These are phyloP conservation scores for Paraplagusia blochii DNA, from an alignment of 2,113 vertebrate species.

Conservation along the genomic window DNA sequence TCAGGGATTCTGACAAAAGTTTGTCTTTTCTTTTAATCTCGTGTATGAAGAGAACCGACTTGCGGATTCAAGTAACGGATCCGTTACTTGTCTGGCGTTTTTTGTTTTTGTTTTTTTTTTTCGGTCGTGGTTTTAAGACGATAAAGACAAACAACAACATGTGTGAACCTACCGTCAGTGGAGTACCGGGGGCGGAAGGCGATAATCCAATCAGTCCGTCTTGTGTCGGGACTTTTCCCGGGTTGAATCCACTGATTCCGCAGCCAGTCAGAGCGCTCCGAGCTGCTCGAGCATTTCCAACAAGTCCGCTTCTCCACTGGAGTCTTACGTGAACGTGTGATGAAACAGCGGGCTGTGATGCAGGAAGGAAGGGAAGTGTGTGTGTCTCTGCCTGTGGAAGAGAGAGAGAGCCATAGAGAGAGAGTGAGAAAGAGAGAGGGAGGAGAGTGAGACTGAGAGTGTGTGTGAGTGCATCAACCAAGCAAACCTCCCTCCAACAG, in stretches of 20 bases:
- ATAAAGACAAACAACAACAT: neutral
- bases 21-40: too few species aligned
- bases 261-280: conserved; percentile 36
- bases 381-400: neutral
- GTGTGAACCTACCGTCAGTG: conserved; percentile 58
- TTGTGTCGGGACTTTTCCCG: conserved; percentile 6
- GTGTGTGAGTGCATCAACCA: conserved; percentile 30
- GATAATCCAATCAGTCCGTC: conserved; percentile 28
- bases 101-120: neutral
- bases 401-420: too few species aligned
- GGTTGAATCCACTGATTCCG: conserved; percentile 22
- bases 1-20: too few species aligned
- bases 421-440: too few species aligned
- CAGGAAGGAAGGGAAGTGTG: conserved; percentile 46
- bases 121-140: neutral
- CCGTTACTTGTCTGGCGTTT: too few species aligned
- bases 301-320: conserved; percentile 59
- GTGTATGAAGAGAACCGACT: too few species aligned
- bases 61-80: too few species aligned
- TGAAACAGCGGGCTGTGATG: conserved; percentile 51
- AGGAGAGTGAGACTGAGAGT: neutral
- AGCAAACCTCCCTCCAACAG: conserved; percentile 37
- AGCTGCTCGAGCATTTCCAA: conserved; percentile 63
- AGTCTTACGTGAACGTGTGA: conserved; percentile 61
- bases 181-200: conserved; percentile 37